Evolutionary conservation across 2,113 vertebrate species (phyloP).

Genomic region (Sminthopsis crassicaudata): DNA sequence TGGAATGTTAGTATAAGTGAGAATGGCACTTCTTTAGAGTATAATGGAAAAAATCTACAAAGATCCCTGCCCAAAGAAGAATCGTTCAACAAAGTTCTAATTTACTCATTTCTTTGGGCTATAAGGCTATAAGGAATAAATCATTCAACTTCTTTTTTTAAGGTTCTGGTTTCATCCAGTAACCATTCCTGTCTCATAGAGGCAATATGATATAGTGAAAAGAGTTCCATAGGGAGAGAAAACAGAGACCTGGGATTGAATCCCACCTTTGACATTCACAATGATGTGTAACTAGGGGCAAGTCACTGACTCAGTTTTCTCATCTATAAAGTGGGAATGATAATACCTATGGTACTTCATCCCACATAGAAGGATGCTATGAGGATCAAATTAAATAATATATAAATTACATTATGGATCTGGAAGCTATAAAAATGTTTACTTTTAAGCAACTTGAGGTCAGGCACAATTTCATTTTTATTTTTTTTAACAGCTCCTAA

Average conservation of each 20-base stretch:
- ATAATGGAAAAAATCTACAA: background rate
- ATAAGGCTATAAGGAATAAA: background rate
- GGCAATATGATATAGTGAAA: background rate
- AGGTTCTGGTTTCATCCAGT: background rate
- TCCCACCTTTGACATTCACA: background rate
- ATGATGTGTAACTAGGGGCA: background rate
- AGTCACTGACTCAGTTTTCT: background rate
- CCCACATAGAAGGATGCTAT: background rate
- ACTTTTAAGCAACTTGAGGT: background rate
- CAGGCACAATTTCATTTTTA: background rate
- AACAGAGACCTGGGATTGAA: background rate
- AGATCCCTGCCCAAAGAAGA: background rate
- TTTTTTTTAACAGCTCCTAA: background rate
- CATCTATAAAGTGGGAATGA: background rate
- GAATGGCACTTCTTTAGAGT: background rate
- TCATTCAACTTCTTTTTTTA: background rate
- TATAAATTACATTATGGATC: background rate
- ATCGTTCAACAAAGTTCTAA: background rate
- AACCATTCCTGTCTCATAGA: background rate
- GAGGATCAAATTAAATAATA: background rate
- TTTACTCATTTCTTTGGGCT: background rate
- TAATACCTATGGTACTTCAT: background rate
- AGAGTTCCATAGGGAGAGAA: background rate
- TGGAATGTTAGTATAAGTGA: background rate
- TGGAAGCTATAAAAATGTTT: background rate